Evolutionary conservation across 2,797 vertebrate species (phyloP).

Genomic region (Myotis planiceps): DNA sequence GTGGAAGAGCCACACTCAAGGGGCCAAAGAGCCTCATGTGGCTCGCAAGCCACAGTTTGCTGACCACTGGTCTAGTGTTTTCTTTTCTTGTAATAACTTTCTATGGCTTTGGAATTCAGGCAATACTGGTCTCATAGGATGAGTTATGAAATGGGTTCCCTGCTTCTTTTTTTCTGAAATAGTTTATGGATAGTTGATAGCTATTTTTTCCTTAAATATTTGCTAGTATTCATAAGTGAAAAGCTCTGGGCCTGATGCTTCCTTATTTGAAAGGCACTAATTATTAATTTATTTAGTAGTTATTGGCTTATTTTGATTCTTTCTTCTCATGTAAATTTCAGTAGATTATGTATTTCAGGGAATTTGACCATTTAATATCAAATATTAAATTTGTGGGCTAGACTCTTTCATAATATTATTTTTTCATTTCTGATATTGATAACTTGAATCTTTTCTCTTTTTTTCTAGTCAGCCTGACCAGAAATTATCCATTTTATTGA

Average conservation of each 20-base stretch:
- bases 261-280: neutral
- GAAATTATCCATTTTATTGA: neutral
- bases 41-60: too few species aligned
- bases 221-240: neutral
- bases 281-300: neutral
- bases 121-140: neutral
- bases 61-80: neutral
- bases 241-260: neutral
- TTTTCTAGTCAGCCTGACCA: neutral
- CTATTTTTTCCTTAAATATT: neutral
- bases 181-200: neutral
- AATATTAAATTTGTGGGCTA: neutral
- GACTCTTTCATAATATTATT: neutral
- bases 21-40: too few species aligned
- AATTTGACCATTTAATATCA: neutral
- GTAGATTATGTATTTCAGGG: neutral
- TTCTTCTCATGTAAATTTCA: neutral
- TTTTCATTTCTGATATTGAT: neutral
- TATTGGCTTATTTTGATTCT: neutral
- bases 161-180: neutral
- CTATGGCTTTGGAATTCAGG: neutral
- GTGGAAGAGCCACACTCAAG: too few species aligned
- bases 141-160: neutral
- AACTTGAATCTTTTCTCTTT: neutral
- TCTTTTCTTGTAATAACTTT: neutral